Evolutionary conservation across 2,888 invertebrate genomes (phyloP), one percentile per base, ranked within the genome.

Genomic region (Seira musarum): DNA sequence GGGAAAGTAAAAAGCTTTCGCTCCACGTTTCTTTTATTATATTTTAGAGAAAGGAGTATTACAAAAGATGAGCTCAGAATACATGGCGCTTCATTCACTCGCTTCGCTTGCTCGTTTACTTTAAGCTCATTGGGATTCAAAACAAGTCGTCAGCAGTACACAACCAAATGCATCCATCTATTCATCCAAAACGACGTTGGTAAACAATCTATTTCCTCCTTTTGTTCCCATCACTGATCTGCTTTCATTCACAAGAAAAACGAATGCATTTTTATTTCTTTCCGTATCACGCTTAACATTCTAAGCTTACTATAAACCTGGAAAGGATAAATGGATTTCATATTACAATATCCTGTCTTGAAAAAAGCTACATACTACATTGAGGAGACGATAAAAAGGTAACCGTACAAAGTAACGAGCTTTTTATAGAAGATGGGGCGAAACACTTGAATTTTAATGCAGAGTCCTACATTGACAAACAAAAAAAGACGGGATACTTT

Each of bases 161-260:
- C 19, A 60, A n/a, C 60, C 60, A 60, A 60, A 60, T 60, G 60
- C 60, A 60, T 21, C 60, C 60, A 60, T 60, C 60, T 60, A 60
- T 60, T 60, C 60, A 60, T 60, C 22, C 60, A 21, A 60, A 60
- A 60, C 60, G 60, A 60, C 22, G 60, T 15, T 60, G 60, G 60
- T 21, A 60, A 60, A 60, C 60, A 60, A 60, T 60, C 60, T 60
- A 60, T 60, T 30, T 60, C 60, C 60, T 60, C 22, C 60, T 60
- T 60, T 60, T 60, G 60, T n/a, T 60, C 60, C 2, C 60, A 60
- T 60, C 22, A 22, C 60, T 21, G 60, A 60, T 3, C 60, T n/a
- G n/a, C n/a, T 60, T 21, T 19, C 60, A 60, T 60, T 60, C 60
- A 60, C 15, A 5, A 60, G 60, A 60, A 60, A 60, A 21, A 49